Evolutionary conservation across 2,888 invertebrate genomes (phyloP), one percentile per base, ranked within the genome.

Genomic region (Bembecia ichneumoniformis): DNA sequence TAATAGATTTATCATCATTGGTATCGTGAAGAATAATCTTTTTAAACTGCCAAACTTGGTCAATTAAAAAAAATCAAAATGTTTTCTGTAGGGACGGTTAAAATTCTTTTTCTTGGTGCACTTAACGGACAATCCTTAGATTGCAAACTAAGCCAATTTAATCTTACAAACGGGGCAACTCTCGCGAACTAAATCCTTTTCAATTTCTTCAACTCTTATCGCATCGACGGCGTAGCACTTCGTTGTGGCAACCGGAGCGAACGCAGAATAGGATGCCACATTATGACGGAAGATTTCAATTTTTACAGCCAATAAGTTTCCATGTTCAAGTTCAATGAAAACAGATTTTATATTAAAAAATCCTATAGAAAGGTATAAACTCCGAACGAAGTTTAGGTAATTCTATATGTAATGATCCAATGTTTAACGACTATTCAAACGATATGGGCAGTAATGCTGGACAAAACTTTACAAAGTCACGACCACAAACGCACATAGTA

Each of bases 121-220:
- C 55, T 61, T 51, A 54, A 54, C 48, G 44, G 52, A 47, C 49
- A 52, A 58, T 55, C 48, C 56, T 54, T 54, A 65, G 66, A 71
- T 65, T 62, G 62, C 60, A 64, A 72, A 74, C 71, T 72, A 76
- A 80, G 73, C 71, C 71, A 74, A 69, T 76, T 71, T 76, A 78
- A 79, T 76, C 73, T 71, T 52, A 63, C 65, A 68, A 75, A 71
- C 71, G 70, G 60, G 67, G 58, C 62, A 64, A 63, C 65, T 68
- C 63, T 64, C 66, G 62, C 68, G 63, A 63, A 67, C 62, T 64
- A 68, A 77, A 78, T 72, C 72, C 74, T 72, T 78, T 80, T 77
- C 73, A 76, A 77, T 79, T 79, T 72, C 72, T 71, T 63, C 58
- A 68, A 69, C 59, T 63, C 68, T 77, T 74, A 76, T 74, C 70